Evolutionary conservation across 2,113 vertebrate species (phyloP), one percentile per base, ranked within the genome.

Genomic region (Phaethon lepturus): DNA sequence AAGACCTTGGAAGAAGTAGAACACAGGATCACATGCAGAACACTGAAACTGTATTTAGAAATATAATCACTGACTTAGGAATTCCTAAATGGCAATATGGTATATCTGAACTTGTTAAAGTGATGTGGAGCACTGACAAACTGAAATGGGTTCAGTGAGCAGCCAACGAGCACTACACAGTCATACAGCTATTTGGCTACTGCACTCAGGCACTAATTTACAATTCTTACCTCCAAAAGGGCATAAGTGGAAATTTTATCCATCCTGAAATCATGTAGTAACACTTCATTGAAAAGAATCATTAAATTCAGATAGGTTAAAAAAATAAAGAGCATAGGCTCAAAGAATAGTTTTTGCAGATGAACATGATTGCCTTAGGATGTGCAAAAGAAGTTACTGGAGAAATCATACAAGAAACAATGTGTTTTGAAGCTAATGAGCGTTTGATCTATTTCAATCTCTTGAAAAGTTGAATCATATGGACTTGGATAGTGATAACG

Each of bases 401-500:
- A 88, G 16, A 88, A 93, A 76, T 52, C 8, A 64, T 38, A 35
- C 6, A 71, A 67, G 80, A 90, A 80, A 83, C 6, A 26, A 24
- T 31, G 52, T 23, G 16, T 78, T 75, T 93, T 72, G 14, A 88
- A 79, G 62, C 13, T 50, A 88, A 28, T 18, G 19, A 83, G 31
- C 1, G 1, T 74, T 93, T 86, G 12, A 87, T 77, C 38, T 81
- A 2, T 63, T 88, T 88, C 50, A 77, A 19, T 79, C 58, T 56
- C 58, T 73, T 88, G 38, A 80, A 93, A 95, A 73, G n/a, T 50
- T 92, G 44, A 67, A 77, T 94, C 16, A 13, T 74, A 20, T 74
- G 19, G 62, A 72, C 31, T 42, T 45, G 38, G 35, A 62, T 16
- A 68, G 26, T 40, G 49, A 79, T 75, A 95, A 81, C 1, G 3